A percentile compares a stretch with the other conserved stretches of the same genome.
These are phyloP conservation scores for Leptinotarsa lineolata DNA, from an alignment of 1,140 invertebrate species.

Conservation along the genomic window DNA sequence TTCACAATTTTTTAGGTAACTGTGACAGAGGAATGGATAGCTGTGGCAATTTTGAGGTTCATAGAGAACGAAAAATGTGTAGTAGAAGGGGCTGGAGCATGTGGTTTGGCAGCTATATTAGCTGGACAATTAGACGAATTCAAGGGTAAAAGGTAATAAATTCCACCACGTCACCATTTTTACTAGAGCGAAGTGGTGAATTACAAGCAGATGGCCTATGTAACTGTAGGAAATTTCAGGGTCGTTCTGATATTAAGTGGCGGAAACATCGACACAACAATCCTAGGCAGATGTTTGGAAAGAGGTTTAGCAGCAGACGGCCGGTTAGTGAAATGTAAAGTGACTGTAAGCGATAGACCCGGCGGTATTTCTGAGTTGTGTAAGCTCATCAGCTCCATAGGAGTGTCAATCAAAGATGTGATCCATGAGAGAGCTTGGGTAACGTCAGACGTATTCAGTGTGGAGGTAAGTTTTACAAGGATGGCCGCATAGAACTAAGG, in stretches of 20 bases:
- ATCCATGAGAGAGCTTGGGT: slow-evolving; percentile 94
- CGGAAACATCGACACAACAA: slow-evolving; percentile 92
- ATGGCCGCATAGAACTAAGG: too few relatives aligned
- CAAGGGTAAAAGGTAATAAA: slow-evolving; percentile 77
- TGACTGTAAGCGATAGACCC: slow-evolving; percentile 83
- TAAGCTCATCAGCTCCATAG: slow-evolving; percentile 71
- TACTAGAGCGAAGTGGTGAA: background rate
- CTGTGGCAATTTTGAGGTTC: slow-evolving; percentile 83
- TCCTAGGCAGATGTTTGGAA: slow-evolving; percentile 86
- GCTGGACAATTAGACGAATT: slow-evolving; percentile 82
- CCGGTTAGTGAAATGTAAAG: slow-evolving; percentile 82
- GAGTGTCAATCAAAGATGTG: slow-evolving; percentile 92
- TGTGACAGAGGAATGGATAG: slow-evolving; percentile 85
- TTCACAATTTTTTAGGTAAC: slow-evolving; percentile 59
- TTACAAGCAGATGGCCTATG: background rate
- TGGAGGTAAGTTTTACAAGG: slow-evolving; percentile 61
- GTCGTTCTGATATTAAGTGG: slow-evolving; percentile 85
- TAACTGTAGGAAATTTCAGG: slow-evolving; percentile 57
- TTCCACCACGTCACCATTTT: background rate
- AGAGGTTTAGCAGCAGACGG: slow-evolving; percentile 88
- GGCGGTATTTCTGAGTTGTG: slow-evolving; percentile 88
- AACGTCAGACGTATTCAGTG: slow-evolving; percentile 82
- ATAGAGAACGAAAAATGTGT: slow-evolving; percentile 91
- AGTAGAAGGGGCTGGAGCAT: slow-evolving; percentile 90
- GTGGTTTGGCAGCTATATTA: slow-evolving; percentile 84